Conservation (phyloP, 1,140 invertebrate species). For the Chironomus striatipennis region DNA sequence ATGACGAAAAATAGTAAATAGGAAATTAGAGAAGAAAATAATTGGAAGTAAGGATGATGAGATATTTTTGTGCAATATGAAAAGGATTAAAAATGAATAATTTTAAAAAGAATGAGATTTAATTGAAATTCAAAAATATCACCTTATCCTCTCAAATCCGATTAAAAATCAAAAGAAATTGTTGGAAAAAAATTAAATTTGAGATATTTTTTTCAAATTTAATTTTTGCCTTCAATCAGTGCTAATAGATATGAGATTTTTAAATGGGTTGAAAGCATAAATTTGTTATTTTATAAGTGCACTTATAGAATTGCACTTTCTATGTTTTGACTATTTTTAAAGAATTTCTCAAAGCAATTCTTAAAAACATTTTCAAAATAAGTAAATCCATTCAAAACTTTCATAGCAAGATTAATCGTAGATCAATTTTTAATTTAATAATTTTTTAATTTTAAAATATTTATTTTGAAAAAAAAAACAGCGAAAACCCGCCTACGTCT, state of each 20-base stretch:
- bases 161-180: background rate
- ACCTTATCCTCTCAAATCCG: conserved; percentile 1
- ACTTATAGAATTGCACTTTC: background rate
- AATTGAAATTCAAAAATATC: background rate
- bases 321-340: no score
- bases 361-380: no score
- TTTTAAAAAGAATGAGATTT: no score
- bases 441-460: no score
- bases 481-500: no score
- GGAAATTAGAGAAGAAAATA: background rate
- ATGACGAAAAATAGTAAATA: no score
- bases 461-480: no score
- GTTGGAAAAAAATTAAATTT: conserved; percentile 2
- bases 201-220: background rate
- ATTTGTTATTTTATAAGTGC: background rate
- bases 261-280: background rate
- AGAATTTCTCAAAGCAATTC: no score
- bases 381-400: no score
- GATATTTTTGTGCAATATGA: background rate
- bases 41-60: conserved; percentile 7
- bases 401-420: no score
- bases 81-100: no score
- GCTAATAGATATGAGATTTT: background rate
- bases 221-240: background rate
- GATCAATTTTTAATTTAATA: no score